Evolutionary conservation across 2,797 vertebrate genomes (phyloP).

Genomic region (Buceros bicornis): DNA sequence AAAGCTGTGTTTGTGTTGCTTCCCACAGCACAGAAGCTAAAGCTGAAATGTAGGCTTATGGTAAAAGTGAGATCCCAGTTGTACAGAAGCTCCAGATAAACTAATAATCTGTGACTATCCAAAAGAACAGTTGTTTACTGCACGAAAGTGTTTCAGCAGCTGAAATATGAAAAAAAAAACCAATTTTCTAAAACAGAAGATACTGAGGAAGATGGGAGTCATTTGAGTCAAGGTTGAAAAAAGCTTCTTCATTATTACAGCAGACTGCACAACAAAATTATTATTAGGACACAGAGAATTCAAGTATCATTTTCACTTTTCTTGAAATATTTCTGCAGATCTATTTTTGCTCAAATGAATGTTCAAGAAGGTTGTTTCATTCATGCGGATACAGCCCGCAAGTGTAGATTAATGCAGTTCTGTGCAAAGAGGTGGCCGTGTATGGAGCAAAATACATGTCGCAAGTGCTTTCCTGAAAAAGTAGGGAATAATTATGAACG

Average conservation of each 20-base stretch:
- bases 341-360: background rate
- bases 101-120: background rate
- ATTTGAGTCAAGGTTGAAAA: background rate
- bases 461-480: background rate
- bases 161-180: conserved; percentile 8
- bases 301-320: background rate
- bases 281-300: background rate
- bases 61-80: background rate
- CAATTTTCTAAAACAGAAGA: background rate
- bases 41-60: background rate
- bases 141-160: background rate
- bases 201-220: background rate
- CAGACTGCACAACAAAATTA: background rate
- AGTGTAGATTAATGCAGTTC: background rate
- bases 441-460: background rate
- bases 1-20: background rate
- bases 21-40: background rate
- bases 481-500: background rate
- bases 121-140: background rate
- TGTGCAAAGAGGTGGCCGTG: background rate
- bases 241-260: background rate
- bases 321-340: background rate
- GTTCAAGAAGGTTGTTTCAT: background rate
- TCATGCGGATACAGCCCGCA: background rate
- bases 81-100: background rate